phyloP scores from a whole-genome alignment of 2,113 vertebrate genomes.

The Rhinolophus ferrumequinum region DNA sequence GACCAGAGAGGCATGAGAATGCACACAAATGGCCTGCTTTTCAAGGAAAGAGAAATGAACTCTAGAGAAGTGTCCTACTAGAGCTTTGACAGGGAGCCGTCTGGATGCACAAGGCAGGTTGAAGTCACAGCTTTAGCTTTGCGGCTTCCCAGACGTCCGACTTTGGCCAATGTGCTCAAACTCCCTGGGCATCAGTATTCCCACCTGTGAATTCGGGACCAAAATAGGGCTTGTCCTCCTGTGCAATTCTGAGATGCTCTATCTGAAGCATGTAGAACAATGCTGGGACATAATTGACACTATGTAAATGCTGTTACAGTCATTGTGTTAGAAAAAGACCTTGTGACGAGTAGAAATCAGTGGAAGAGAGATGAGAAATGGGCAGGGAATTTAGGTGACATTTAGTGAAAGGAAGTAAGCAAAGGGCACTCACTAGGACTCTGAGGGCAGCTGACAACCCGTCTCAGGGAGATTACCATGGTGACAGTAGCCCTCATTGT shows the following conservation, averaged over 20 bases:
- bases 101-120: neutral
- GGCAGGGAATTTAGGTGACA: neutral
- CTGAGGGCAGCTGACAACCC: neutral
- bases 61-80: neutral
- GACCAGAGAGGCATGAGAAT: neutral
- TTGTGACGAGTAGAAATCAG: neutral
- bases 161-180: neutral
- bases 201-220: neutral
- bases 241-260: neutral
- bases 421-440: neutral
- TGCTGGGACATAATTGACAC: neutral
- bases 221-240: fast-evolving
- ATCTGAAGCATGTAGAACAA: neutral
- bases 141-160: neutral
- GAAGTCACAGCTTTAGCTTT: neutral
- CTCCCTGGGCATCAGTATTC: neutral
- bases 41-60: neutral
- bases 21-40: fast-evolving
- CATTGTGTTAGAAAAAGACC: neutral
- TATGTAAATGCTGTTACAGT: fast-evolving
- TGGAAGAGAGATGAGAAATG: neutral
- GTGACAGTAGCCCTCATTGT: neutral
- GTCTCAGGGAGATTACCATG: neutral
- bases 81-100: neutral
- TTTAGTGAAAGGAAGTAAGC: neutral